Base-by-base conservation (phyloP, 1,140 invertebrate species). In the Drosophila elegans region DNA sequence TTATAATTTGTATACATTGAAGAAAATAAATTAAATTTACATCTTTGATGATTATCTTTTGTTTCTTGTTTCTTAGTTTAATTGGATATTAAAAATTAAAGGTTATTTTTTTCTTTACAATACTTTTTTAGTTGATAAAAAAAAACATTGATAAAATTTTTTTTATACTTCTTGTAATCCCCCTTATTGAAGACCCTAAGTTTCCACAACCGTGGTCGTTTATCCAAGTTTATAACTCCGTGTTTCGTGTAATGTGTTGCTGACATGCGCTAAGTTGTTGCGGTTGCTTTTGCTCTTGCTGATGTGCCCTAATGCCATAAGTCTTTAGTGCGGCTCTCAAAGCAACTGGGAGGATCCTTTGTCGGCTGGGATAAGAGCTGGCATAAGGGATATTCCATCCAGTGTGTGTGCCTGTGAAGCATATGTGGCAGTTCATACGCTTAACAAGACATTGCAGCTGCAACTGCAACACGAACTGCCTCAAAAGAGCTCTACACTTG, bases 231-330 rank as follows among this genome's bases (percentile, higher is more conserved):
- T 56, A 67, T 32, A 54, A 42, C 45, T 74, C 45, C 64, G 39
- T 45, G 52, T 51, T 57, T 44, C 66, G 45, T 82, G 74, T 86
- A 86, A 86, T 88, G 78, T 86, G 79, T 68, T 88, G 75, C 75
- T 76, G 83, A 86, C 83, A 88, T 86, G 83, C 83, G 52, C 60
- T 60, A 62, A 77, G 72, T 73, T 71, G 64, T 61, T 78, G 51
- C 36, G 36, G 74, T 77, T 59, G 41, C 39, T 62, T 44, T 11
- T 71, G 45, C 12, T 61, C 12, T 45, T 64, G 74, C 36, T 82
- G 46, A 48, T 80, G 54, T 77, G 73, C 61, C 60, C 62, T 77
- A 84, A 84, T 84, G 77, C 78, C 81, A 77, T 80, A 83, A 84
- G 80, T 79, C 80, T 79, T 83, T 83, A 73, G 77, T 61, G 56